Evolutionary conservation across 2,113 vertebrate genomes (phyloP).

Genomic region (Gorsachius goisagi): DNA sequence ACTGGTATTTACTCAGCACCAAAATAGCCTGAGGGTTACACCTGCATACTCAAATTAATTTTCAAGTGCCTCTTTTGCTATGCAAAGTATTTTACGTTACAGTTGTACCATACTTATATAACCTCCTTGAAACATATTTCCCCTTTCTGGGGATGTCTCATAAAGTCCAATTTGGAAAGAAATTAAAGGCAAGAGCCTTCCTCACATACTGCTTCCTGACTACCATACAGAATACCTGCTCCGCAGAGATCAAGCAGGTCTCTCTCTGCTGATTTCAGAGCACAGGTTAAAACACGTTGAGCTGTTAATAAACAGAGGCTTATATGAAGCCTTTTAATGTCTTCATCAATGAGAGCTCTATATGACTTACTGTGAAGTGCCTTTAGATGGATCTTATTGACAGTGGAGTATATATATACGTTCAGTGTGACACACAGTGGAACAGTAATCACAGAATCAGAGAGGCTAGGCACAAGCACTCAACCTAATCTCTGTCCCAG

Average conservation of each 20-base stretch:
- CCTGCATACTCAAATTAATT: conserved; percentile 67
- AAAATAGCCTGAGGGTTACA: conserved; percentile 64
- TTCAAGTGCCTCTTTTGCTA: conserved; percentile 58
- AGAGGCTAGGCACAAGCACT: background rate
- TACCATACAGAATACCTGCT: conserved; percentile 17
- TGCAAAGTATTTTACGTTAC: conserved; percentile 32
- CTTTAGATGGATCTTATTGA: background rate
- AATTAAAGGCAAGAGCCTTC: conserved; percentile 54
- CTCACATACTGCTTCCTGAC: conserved; percentile 17
- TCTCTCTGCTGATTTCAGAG: background rate
- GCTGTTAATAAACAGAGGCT: background rate
- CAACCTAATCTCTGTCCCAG: background rate
- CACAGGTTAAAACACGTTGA: background rate
- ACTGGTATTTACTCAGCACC: conserved; percentile 40
- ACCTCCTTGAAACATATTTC: conserved; percentile 51
- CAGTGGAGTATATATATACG: background rate
- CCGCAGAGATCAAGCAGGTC: conserved; percentile 18
- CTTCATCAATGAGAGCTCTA: background rate
- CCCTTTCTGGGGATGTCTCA: conserved; percentile 49
- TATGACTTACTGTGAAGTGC: background rate
- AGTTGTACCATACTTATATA: conserved; percentile 28
- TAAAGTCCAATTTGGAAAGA: conserved; percentile 38
- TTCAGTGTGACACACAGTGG: background rate
- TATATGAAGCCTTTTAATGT: background rate
- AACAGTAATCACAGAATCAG: background rate